Evolutionary conservation across 2,888 invertebrate genomes (phyloP).

Genomic region (Amblyteles armatorius): DNA sequence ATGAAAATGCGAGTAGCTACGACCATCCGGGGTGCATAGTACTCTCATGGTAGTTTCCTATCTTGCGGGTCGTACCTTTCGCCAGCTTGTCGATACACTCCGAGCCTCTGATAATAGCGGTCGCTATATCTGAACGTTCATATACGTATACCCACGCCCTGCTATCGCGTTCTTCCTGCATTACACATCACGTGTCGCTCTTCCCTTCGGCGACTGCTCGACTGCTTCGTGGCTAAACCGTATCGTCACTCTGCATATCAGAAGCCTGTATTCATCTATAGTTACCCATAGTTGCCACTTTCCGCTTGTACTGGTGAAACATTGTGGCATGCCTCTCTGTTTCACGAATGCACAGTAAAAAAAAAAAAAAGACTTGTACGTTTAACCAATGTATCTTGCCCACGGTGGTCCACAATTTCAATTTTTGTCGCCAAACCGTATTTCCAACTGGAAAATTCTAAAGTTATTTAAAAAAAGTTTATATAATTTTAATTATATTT

Average conservation of each 20-base stretch:
- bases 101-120: not conserved
- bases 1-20: not conserved
- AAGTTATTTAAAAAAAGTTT: too few relatives aligned
- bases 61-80: not conserved
- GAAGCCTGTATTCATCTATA: constrained; percentile 10
- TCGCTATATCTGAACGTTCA: not conserved
- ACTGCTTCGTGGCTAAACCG: not conserved
- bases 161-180: not conserved
- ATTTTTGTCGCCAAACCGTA: too few relatives aligned
- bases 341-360: not conserved
- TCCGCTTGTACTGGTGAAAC: not conserved
- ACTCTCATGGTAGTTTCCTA: not conserved
- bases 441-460: too few relatives aligned
- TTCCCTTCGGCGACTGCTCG: constrained; percentile 14
- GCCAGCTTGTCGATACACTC: not conserved
- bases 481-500: too few relatives aligned
- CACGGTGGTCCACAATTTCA: too few relatives aligned
- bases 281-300: constrained; percentile 1
- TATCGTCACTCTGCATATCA: not conserved
- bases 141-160: not conserved
- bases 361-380: not conserved
- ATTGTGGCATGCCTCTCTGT: not conserved
- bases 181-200: constrained; percentile 28
- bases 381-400: too few relatives aligned
- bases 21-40: not conserved